Conservation (phyloP, 2,113 vertebrate species). For the Connochaetes taurinus region DNA sequence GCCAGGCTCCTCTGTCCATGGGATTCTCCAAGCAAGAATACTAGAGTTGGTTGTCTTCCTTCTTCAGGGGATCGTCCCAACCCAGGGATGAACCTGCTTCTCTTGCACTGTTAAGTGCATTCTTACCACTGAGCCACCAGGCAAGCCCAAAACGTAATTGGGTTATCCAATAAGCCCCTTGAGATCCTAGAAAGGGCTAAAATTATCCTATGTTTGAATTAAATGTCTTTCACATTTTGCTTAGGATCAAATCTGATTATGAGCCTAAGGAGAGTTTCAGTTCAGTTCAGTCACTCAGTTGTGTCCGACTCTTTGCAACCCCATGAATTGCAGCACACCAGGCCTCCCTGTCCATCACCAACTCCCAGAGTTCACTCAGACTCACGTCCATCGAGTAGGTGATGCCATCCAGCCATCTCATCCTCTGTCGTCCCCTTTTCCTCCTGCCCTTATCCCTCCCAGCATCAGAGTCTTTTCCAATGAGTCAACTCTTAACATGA, state of each 20-base stretch:
- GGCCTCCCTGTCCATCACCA: too few species aligned
- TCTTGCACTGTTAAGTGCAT: not conserved
- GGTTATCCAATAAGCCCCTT: not conserved
- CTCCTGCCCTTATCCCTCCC: too few species aligned
- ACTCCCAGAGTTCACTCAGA: too few species aligned
- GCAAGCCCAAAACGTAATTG: not conserved
- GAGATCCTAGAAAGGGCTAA: not conserved
- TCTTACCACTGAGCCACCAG: not conserved
- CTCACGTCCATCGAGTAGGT: fast-evolving
- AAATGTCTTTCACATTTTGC: not conserved
- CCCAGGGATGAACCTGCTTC: not conserved
- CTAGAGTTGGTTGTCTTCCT: not conserved
- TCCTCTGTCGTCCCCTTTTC: fast-evolving
- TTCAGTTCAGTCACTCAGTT: too few species aligned
- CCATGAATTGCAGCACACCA: too few species aligned
- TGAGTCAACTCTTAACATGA: too few species aligned
- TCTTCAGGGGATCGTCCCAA: not conserved
- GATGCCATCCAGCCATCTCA: too few species aligned
- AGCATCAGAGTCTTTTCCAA: too few species aligned
- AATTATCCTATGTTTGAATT: not conserved
- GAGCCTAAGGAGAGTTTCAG: not conserved
- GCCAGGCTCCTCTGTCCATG: not conserved
- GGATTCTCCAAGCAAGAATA: not conserved
- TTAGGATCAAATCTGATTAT: not conserved
- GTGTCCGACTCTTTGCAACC: too few species aligned